Evolutionary conservation across 1,140 invertebrate genomes (phyloP), one percentile per base, ranked within the genome.

Genomic region (Yoshiicerus persimilis): DNA sequence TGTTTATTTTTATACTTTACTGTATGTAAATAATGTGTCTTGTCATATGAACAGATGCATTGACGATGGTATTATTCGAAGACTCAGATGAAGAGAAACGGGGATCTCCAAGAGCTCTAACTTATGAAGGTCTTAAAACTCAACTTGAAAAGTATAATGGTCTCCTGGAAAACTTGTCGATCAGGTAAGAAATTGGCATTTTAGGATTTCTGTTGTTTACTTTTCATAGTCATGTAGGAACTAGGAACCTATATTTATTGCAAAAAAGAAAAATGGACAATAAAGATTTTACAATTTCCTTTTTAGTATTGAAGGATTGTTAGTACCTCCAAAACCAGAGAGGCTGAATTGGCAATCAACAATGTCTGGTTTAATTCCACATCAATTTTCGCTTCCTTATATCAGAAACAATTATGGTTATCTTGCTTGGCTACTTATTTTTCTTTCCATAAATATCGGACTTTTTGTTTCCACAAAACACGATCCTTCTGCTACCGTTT

Each of bases 371-470:
- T 92, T 95, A 56, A 93, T 94, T 85, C 96, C 96, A 0, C 96
- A 97, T 91, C 96, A 97, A 91, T 92, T 97, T 30, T 96, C 96
- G 0, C 92, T 94, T 86, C 95, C 96, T 0, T 98, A 98, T 92
- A 94, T 98, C 84, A 96, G 95, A 91, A 99, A 99, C 92, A 98
- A 98, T 92, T 96, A 96, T 91, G 95, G 97, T 0, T 96, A 96
- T 91, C 93, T 98, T 23, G 93, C 95, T 0, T 97, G 97, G 91
- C 93, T 97, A 9, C 93, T 93, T 0, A 90, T 94, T 5, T 97
- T 96, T 91, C 92, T 96, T 13, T 87, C 95, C 0, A 94, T 97
- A 70, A 98, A 98, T 91, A 88, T 95, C 1, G 94, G 94, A 0
- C 93, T 98, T 0, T 98, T 98, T 91, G 92, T 96, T 0, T 94